phyloP scores from a whole-genome alignment of 1,140 invertebrate species.

The Hyles vespertilio region DNA sequence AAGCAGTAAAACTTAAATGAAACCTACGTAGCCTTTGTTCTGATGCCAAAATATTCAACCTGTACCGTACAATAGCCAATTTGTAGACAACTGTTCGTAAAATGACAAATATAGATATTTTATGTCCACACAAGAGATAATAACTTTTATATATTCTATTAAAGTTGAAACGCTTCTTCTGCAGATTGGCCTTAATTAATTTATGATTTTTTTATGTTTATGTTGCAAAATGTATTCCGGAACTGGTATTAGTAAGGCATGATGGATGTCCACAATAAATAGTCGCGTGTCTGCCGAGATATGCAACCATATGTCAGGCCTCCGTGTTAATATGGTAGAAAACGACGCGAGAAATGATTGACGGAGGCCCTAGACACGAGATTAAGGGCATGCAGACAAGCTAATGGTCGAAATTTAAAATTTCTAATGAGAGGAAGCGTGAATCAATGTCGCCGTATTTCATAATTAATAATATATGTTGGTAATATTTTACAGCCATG shows the following conservation, averaged over 20 bases:
- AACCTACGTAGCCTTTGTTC: conserved; percentile 40
- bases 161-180: no score
- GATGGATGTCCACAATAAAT: conserved; percentile 22
- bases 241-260: not conserved
- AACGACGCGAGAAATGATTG: conserved; percentile 37
- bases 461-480: no score
- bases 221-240: no score
- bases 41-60: conserved; percentile 22
- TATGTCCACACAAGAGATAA: no score
- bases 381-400: conserved; percentile 21
- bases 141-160: no score
- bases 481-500: no score
- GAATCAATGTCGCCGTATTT: no score
- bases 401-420: conserved; percentile 25
- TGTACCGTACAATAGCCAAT: conserved; percentile 28
- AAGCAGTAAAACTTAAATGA: conserved; percentile 43
- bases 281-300: conserved; percentile 13
- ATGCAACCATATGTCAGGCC: conserved; percentile 23
- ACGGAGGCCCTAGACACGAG: conserved; percentile 12
- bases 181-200: no score
- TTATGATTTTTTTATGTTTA: no score
- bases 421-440: no score
- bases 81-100: not conserved
- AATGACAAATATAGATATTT: no score
- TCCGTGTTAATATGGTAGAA: conserved; percentile 24